Evolutionary conservation across 2,888 invertebrate genomes (phyloP), one percentile per base, ranked within the genome.

Genomic region (Catonia carolina): DNA sequence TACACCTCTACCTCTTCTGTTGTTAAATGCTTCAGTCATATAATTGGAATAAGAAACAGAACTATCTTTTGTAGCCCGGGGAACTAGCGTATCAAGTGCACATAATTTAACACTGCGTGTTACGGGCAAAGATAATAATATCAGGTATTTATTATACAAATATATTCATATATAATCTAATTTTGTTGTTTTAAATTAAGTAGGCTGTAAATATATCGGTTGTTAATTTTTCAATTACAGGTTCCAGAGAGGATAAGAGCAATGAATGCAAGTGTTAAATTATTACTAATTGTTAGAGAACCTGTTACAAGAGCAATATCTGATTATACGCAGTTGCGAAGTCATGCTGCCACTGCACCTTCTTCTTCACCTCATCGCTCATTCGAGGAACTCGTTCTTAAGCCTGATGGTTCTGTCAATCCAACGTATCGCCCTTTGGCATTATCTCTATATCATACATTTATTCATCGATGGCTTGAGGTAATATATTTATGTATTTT

Each of bases 261-360:
- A 59, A 94, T 98, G 92, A 96, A 98, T 77, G 83, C 89, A 7
- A 86, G 89, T 69, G 86, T 95, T 60, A 89, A 93, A 67, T 77
- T 99, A 58, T 80, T 98, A 61, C 78, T 98, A 65, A 94, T 98
- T 68, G 91, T 99, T 18, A 81, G 98, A 12, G 94, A 99, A 73
- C 98, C 98, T 2, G 94, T 97, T 55, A 92, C 91, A 15, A 80
- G 98, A 55, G 91, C 95, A 52, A 90, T 99, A 68, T 97, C 96
- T 12, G 98, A 98, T 78, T 97, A 95, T 75, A 91, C 94, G 17
- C 96, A 97, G 74, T 78, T 95, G 66, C 82, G 88, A 62, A 89
- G 87, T 66, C 86, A 89, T 69, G 86, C 89, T 20, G 84, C 86
- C 62, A 81, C 86, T 4, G 76, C 79, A 53, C 70, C 74, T 15